Evolutionary conservation across 2,888 invertebrate genomes (phyloP).

Genomic region (Nomada lathburiana): DNA sequence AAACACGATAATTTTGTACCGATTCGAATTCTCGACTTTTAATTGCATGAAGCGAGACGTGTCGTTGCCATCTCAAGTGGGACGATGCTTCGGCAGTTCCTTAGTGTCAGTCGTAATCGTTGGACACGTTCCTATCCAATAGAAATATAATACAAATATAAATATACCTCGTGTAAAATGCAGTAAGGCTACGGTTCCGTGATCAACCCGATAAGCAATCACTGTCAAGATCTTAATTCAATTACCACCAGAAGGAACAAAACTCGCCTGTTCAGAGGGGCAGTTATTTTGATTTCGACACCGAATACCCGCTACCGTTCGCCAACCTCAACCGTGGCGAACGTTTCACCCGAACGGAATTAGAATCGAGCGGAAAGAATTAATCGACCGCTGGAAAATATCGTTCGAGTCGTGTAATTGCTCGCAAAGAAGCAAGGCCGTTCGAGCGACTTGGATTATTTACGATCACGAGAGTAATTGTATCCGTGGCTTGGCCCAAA

Average conservation of each 20-base stretch:
- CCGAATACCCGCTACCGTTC: no score
- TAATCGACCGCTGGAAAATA: conserved; percentile 11
- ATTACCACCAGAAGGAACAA: background rate
- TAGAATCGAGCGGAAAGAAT: conserved; percentile 19
- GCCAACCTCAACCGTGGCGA: background rate
- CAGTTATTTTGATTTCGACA: background rate
- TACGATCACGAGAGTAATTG: conserved; percentile 51
- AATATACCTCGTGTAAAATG: no score
- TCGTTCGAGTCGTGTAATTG: conserved; percentile 43
- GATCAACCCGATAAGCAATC: background rate
- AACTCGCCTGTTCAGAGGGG: background rate
- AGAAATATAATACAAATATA: no score
- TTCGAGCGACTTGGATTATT: conserved; percentile 44
- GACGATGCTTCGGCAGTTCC: background rate
- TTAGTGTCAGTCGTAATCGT: conserved; percentile 6
- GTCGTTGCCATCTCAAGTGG: background rate
- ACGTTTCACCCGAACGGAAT: conserved; percentile 17
- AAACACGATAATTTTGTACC: background rate
- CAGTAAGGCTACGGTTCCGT: background rate
- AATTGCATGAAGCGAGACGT: conserved; percentile 13
- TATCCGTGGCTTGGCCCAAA: conserved; percentile 55
- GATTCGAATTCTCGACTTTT: background rate
- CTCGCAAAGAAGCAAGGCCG: conserved; percentile 40
- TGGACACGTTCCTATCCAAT: no score
- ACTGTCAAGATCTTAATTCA: background rate